phyloP scores from a whole-genome alignment of 2,113 vertebrate genomes.

The Calonectris borealis region DNA sequence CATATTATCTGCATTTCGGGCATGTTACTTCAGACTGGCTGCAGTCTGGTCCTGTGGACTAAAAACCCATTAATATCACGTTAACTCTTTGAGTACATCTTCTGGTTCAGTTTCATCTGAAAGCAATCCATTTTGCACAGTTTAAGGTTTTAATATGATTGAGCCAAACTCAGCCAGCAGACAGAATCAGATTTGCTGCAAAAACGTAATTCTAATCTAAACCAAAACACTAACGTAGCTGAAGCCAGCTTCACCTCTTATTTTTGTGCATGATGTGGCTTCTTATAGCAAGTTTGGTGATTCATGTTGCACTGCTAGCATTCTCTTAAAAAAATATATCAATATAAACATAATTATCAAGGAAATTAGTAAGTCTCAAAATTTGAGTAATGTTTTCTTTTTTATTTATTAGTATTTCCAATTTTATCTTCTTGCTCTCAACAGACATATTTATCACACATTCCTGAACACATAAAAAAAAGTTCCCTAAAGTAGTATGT shows the following conservation, averaged over 20 bases:
- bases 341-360: background rate
- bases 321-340: background rate
- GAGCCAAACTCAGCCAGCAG: background rate
- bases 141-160: background rate
- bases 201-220: background rate
- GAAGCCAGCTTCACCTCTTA: background rate
- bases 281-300: background rate
- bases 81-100: background rate
- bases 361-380: background rate
- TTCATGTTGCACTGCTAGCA: background rate
- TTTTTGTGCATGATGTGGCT: background rate
- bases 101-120: background rate
- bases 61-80: accelerated
- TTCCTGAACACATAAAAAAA: background rate
- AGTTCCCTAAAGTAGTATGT: background rate
- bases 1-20: background rate
- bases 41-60: background rate
- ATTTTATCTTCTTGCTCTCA: background rate
- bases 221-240: background rate
- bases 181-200: background rate
- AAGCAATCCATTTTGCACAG: background rate
- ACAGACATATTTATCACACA: background rate
- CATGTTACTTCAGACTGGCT: background rate
- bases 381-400: background rate
- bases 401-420: background rate